phyloP scores from a whole-genome alignment of 2,113 vertebrate genomes.

The Morphnarchus princeps region DNA sequence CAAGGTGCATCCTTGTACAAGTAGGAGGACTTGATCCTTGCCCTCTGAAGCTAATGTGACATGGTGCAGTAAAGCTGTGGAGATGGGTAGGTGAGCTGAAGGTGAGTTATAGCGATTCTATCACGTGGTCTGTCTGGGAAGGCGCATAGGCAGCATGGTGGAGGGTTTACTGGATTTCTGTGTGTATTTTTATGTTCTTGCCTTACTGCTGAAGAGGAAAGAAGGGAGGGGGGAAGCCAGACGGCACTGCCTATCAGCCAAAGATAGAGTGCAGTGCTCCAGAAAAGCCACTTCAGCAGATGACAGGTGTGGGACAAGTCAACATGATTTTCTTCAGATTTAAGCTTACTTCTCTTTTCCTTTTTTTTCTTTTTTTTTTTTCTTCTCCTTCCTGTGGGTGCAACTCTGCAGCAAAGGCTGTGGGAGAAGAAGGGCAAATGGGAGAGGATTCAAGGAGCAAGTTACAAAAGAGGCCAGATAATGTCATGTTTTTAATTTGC shows the following conservation, averaged over 20 bases:
- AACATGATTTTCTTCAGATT: conserved; percentile 54
- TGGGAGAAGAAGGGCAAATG: conserved; percentile 3
- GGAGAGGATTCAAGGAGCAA: conserved; percentile 28
- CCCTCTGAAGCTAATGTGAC: not conserved
- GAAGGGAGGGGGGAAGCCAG: conserved; percentile 53
- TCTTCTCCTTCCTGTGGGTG: not conserved
- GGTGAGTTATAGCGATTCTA: not conserved
- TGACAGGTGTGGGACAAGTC: conserved; percentile 57
- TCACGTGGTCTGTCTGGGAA: not conserved
- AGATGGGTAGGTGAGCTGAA: not conserved
- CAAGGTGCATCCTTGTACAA: not conserved
- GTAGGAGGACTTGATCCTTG: not conserved
- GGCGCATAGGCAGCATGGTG: not conserved
- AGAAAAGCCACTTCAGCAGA: conserved; percentile 61
- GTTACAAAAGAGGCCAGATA: conserved; percentile 39
- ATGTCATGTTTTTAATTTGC: conserved; percentile 37
- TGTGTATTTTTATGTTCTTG: conserved; percentile 59
- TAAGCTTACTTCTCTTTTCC: conserved; percentile 37
- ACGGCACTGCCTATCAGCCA: conserved; percentile 59
- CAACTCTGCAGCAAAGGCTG: not conserved
- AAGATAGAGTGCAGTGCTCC: conserved; percentile 60
- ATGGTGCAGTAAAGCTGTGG: not conserved
- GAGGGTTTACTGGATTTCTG: conserved; percentile 46
- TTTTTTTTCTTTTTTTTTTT: not conserved
- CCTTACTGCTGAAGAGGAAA: conserved; percentile 50